Percentiles rank a stretch among this genome's conserved stretches.
phyloP scores from a whole-genome alignment of 2,113 vertebrate genomes.

The Sprattus sprattus region DNA sequence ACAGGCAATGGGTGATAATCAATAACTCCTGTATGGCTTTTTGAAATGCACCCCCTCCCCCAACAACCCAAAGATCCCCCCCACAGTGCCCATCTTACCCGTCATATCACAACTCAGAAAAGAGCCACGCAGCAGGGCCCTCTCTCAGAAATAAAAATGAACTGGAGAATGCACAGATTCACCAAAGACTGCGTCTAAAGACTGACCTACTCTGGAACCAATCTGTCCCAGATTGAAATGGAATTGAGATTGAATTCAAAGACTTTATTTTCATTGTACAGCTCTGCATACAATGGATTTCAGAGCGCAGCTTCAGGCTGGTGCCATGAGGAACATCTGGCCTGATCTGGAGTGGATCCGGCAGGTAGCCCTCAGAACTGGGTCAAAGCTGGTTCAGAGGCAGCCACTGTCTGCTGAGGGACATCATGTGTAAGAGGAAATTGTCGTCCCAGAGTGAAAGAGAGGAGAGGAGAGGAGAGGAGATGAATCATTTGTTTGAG shows the following conservation, averaged over 20 bases:
- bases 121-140: neutral
- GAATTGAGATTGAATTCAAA: too few relatives aligned
- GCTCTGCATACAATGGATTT: neutral
- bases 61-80: neutral
- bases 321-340: too few relatives aligned
- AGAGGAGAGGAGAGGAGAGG: neutral
- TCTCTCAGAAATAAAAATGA: neutral
- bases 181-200: too few relatives aligned
- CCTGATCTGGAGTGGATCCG: too few relatives aligned
- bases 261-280: neutral
- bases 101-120: neutral
- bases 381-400: neutral
- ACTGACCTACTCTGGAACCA: too few relatives aligned
- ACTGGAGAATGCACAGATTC: too few relatives aligned
- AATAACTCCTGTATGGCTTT: slow-evolving; percentile 29
- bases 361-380: too few relatives aligned
- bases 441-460: neutral
- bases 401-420: neutral
- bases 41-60: slow-evolving; percentile 15
- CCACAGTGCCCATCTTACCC: neutral
- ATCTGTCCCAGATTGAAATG: too few relatives aligned
- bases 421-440: neutral
- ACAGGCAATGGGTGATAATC: slow-evolving; percentile 6
- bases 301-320: too few relatives aligned
- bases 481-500: slow-evolving; percentile 33